Percentiles rank a stretch among this genome's conserved stretches.
phyloP scores from a whole-genome alignment of 1,140 invertebrate species.

The Oryzaephilus surinamensis region DNA sequence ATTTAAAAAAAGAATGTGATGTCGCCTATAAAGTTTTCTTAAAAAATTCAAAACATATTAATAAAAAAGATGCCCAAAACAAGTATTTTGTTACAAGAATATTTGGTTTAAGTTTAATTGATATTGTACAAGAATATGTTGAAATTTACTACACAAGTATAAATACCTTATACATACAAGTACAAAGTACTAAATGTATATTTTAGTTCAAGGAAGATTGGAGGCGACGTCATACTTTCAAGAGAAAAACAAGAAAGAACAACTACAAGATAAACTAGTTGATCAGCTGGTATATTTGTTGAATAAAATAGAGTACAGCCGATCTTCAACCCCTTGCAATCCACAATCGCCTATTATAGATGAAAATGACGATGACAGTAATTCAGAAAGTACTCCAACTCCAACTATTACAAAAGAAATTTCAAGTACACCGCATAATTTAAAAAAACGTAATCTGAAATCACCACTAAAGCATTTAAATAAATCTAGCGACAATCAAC shows the following conservation, averaged over 20 bases:
- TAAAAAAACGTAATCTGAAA: too few species aligned
- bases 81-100: slow-evolving; percentile 5
- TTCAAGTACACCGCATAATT: not conserved
- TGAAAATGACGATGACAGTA: slow-evolving; percentile 1
- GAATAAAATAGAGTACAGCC: not conserved
- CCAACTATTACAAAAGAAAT: slow-evolving; percentile 1
- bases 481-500: too few species aligned
- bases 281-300: slow-evolving; percentile 3
- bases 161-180: not conserved
- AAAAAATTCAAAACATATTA: too few species aligned
- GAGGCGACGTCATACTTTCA: slow-evolving; percentile 3
- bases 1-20: too few species aligned
- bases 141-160: slow-evolving; percentile 3
- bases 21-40: too few species aligned
- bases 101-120: not conserved
- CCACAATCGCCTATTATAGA: too few species aligned
- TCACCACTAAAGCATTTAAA: too few species aligned
- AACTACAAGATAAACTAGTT: not conserved
- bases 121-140: slow-evolving; percentile 2
- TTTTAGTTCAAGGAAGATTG: slow-evolving; percentile 4
- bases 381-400: not conserved
- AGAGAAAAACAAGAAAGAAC: not conserved
- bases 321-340: slow-evolving; percentile 4
- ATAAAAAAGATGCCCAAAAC: too few species aligned
- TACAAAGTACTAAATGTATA: not conserved